Evolutionary conservation across 1,140 invertebrate genomes (phyloP).

Genomic region (Procambarus clarkii): DNA sequence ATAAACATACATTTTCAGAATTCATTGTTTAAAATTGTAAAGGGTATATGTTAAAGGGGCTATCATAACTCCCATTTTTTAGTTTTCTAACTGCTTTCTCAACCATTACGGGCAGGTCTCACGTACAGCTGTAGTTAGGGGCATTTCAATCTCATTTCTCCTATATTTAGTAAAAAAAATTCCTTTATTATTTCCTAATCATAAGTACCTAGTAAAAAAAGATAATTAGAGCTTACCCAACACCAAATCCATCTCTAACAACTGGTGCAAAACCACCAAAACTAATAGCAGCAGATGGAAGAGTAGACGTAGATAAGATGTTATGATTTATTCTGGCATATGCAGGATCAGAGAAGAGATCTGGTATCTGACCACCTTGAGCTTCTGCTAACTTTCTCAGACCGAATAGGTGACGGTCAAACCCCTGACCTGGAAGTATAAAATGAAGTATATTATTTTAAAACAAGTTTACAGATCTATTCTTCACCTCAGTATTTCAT

Average conservation of each 20-base stretch:
- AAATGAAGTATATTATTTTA: background rate
- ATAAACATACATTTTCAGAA: too few species aligned
- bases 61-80: too few species aligned
- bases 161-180: too few species aligned
- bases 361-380: constrained; percentile 79
- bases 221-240: constrained; percentile 81
- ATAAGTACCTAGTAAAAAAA: background rate
- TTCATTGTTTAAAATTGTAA: too few species aligned
- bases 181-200: too few species aligned
- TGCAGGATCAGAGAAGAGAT: constrained; percentile 87
- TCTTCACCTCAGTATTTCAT: too few species aligned
- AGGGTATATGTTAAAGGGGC: too few species aligned
- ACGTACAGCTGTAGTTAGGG: too few species aligned
- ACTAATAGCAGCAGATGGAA: constrained; percentile 90
- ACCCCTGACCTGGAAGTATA: constrained; percentile 83
- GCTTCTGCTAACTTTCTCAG: constrained; percentile 84
- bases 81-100: too few species aligned
- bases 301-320: constrained; percentile 95
- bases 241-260: constrained; percentile 91
- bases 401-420: constrained; percentile 96
- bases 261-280: constrained; percentile 97
- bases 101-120: too few species aligned
- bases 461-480: too few species aligned
- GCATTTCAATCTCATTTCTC: too few species aligned
- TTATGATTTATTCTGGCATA: constrained; percentile 91